Conservation (phyloP, 2,888 invertebrate species). For the Tillus elongatus region DNA sequence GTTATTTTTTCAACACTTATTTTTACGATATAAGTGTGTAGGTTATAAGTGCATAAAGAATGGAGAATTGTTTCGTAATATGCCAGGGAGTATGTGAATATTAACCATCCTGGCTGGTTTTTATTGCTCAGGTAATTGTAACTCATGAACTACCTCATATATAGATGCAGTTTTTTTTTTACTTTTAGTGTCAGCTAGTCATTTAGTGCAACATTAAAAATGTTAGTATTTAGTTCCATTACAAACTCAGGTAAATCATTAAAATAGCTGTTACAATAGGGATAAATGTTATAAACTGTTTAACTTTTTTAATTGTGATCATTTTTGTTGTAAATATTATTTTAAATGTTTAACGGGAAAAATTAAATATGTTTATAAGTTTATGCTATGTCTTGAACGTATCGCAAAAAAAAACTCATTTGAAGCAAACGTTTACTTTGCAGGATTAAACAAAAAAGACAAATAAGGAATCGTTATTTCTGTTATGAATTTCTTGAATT, state of each 20-base stretch:
- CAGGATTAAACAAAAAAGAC: too few species aligned
- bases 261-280: too few species aligned
- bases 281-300: too few species aligned
- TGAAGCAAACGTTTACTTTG: too few species aligned
- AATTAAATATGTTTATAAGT: constrained; percentile 9
- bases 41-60: constrained; percentile 17
- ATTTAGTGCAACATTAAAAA: constrained; percentile 29
- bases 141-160: constrained; percentile 27
- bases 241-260: constrained; percentile 25
- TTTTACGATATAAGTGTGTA: constrained; percentile 17
- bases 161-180: constrained; percentile 20
- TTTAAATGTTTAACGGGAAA: constrained; percentile 9
- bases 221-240: constrained; percentile 23
- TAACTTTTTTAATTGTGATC: constrained; percentile 12
- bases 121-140: constrained; percentile 11
- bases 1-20: constrained; percentile 27
- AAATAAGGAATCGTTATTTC: too few species aligned
- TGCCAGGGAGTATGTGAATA: constrained; percentile 24
- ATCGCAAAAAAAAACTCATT: too few species aligned
- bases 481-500: too few species aligned
- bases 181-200: constrained; percentile 32
- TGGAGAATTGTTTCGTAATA: constrained; percentile 13
- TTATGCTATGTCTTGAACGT: too few species aligned
- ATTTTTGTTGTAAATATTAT: constrained; percentile 12
- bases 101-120: constrained; percentile 25